Base-by-base conservation (phyloP, 2,797 vertebrate species). In the Lithobates pipiens region DNA sequence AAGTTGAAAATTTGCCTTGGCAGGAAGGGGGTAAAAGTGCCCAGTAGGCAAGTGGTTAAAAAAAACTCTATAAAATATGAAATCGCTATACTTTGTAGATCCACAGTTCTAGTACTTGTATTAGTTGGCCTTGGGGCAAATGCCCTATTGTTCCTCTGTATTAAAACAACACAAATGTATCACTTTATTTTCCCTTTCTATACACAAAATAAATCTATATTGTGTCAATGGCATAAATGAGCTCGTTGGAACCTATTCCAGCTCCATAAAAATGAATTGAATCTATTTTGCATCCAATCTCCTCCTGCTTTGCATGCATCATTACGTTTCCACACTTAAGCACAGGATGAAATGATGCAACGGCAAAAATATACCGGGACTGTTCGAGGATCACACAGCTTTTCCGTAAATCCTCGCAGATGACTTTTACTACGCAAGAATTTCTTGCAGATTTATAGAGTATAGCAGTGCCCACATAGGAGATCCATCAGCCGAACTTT, bases 281-380 rank as follows among this genome's bases (percentile, higher is more conserved):
- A 71, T 84, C 75, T 46, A 63, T 78, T 78, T 72, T 84, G 75
- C 27, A 78, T 84, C 83, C 83, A 84, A 84, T 84, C 83, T 61
- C 32, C 54, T 36, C 29, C 11, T 57, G 25, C 72, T 72, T 77
- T 57, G 50, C 68, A 84, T 65, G 76, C 83, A n/a, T 46, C 76
- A 78, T 78, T 78, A 73, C 68, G 57, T 68, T 65, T 63, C 63
- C 54, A 70, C 50, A 72, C 68, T 32, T 73, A 79, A 79, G 76
- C 63, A 74, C 71, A 80, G 34, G 61, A 81, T 73, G 29, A 68
- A 81, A 74, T 69, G 63, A 76, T 44, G 63, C 78, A 44, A 73
- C 44, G 15, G 29, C 65, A 46, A 68, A 80, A 80, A 69, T 61
- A 69, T 69, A 70, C 78, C 29, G 27, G 25, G 54, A 76, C 36